A percentile compares a stretch with the other conserved stretches of the same genome.
These are phyloP conservation scores for Pollenia amentaria DNA, from an alignment of 2,888 invertebrate genomes.

Conservation along the genomic window DNA sequence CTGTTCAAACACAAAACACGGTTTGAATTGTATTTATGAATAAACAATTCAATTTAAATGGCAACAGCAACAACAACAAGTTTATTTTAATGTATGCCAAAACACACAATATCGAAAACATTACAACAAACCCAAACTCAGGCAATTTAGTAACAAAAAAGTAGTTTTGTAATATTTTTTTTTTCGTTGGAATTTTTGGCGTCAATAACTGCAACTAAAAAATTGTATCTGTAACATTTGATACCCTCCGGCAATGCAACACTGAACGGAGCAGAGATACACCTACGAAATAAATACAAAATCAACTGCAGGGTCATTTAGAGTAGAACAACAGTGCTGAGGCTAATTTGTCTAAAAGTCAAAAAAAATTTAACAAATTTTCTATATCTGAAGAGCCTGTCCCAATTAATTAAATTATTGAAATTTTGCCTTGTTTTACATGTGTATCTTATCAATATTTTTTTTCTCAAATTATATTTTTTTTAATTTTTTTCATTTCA, in stretches of 20 bases:
- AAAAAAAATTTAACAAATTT: constrained; percentile 1
- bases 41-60: constrained; percentile 73
- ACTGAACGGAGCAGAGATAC: constrained; percentile 26
- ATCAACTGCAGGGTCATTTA: constrained; percentile 7
- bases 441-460: not conserved
- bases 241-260: constrained; percentile 67
- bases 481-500: too few species aligned
- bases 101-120: constrained; percentile 46
- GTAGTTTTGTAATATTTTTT: constrained; percentile 8
- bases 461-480: not conserved
- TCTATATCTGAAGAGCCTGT: not conserved
- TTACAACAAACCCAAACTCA: constrained; percentile 39
- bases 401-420: constrained; percentile 22
- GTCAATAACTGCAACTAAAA: constrained; percentile 55
- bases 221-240: constrained; percentile 38
- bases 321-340: not conserved
- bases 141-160: constrained; percentile 38
- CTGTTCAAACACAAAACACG: constrained; percentile 29
- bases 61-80: constrained; percentile 28
- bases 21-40: constrained; percentile 69
- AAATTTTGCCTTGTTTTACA: constrained; percentile 27
- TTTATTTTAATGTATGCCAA: constrained; percentile 59
- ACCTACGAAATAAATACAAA: constrained; percentile 43
- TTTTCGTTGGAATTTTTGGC: constrained; percentile 48
- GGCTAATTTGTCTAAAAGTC: constrained; percentile 6